Evolutionary conservation across 2,888 invertebrate genomes (phyloP), one percentile per base, ranked within the genome.

Genomic region (Augochlorella aurata): DNA sequence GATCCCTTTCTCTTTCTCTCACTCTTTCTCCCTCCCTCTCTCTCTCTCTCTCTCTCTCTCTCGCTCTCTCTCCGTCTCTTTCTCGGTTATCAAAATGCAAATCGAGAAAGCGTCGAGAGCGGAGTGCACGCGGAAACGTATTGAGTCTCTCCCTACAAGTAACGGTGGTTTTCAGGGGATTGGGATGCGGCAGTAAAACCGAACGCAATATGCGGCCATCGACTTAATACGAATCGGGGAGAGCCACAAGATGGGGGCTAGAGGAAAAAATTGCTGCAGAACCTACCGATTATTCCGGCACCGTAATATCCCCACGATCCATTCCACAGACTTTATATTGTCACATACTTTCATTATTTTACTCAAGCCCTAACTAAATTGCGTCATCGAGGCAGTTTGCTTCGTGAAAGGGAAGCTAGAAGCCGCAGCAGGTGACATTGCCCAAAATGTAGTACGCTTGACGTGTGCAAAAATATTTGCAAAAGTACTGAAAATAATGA

Each of bases 11-110:
- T 14, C 47, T 49, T 38, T 4, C 47, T 49, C 12, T 49, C 47
- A 49, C 47, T 49, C 47, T 8, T 12, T 47, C 47, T 47, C 47
- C 3, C 29, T 24, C 8, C 2, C 29, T 61, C 61, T 29, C 16
- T 45, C 72, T 52, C 50, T 38, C 21, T 10, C 24, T 29, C 29
- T 2, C 29, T 2, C 2, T 29, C 29, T 29, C 29, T 29, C 1
- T 29, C 1, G 29, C 47, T 47, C 29, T 24, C 8, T 5, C 29
- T 29, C 61, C 14, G 61, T 45, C 72, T 52, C 50, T 38, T 38
- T 10, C 24, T 38, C 38, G 61, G 21, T 58, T 72, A 76, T 82
- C 74, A 45, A 80, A 80, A 76, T 69, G 80, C 80, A 66, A 80
- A 76, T 69, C 16, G 18, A 67, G 58, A 29, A 52, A 68, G 21